phyloP scores from a whole-genome alignment of 2,888 invertebrate species.

The Drosophila diplacantha region DNA sequence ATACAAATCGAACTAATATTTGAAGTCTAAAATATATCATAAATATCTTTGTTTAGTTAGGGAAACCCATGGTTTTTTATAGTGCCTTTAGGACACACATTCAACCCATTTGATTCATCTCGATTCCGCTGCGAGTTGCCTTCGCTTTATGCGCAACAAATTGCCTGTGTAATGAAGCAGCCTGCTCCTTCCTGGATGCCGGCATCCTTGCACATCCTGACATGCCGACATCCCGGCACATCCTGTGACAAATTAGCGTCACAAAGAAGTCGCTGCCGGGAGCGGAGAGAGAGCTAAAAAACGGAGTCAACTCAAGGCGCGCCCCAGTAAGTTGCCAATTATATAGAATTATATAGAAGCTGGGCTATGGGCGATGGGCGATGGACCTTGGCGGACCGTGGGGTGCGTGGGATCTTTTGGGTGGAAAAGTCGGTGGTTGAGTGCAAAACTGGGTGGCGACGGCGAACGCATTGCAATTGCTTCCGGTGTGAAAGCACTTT shows the following conservation, averaged over 20 bases:
- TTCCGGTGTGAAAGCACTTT: constrained; percentile 71
- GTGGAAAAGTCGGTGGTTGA: not conserved
- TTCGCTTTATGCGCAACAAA: constrained; percentile 62
- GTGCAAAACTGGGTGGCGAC: constrained; percentile 31
- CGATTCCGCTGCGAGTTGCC: not conserved
- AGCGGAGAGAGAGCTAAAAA: constrained; percentile 47
- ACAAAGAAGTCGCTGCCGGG: constrained; percentile 42
- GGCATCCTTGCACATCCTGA: constrained; percentile 17
- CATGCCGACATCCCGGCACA: constrained; percentile 33
- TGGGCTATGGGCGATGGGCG: constrained; percentile 5
- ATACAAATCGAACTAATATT: not conserved
- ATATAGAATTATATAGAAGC: constrained; percentile 16
- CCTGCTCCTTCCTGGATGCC: constrained; percentile 6
- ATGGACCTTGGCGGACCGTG: not conserved
- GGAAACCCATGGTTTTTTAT: not conserved
- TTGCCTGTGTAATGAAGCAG: constrained; percentile 63
- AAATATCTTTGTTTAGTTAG: not conserved
- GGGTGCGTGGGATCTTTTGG: constrained; percentile 7
- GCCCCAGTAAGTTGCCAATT: constrained; percentile 54
- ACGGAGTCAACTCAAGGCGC: constrained; percentile 25
- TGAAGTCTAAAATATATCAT: not conserved
- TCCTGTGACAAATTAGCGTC: constrained; percentile 65
- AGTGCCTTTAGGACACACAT: not conserved
- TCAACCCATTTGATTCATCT: constrained; percentile 8
- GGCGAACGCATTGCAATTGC: constrained; percentile 66